phyloP scores from a whole-genome alignment of 2,797 vertebrate species.

The Eleutherodactylus coqui region DNA sequence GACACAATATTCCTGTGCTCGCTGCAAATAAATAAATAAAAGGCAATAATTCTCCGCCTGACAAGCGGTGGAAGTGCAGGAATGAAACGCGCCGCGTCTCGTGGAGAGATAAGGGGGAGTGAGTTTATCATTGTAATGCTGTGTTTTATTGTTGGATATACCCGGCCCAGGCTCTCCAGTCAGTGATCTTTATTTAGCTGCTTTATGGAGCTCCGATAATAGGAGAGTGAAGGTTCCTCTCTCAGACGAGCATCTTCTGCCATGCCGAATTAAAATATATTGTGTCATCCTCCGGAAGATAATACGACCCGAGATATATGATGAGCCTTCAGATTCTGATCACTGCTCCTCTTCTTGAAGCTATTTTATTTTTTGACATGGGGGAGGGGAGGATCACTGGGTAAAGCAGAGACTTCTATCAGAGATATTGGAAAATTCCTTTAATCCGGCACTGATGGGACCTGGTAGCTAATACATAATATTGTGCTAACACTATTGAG shows the following conservation, averaged over 20 bases:
- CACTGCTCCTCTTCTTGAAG: constrained; percentile 14
- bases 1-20: constrained; percentile 29
- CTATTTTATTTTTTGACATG: neutral
- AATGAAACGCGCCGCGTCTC: constrained; percentile 27
- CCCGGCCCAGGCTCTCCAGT: neutral
- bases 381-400: neutral
- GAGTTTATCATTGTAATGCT: constrained; percentile 52
- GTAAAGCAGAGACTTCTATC: neutral
- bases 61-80: constrained; percentile 37
- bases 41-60: constrained; percentile 48
- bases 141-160: constrained; percentile 42
- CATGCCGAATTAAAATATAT: constrained; percentile 41
- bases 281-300: neutral
- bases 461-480: neutral
- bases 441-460: neutral
- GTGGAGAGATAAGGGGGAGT: constrained; percentile 47
- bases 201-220: constrained; percentile 46
- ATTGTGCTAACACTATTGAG: neutral
- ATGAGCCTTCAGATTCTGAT: constrained; percentile 29
- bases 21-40: constrained; percentile 43
- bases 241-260: constrained; percentile 10
- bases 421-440: neutral
- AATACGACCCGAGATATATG: constrained; percentile 21
- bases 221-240: constrained; percentile 34
- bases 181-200: constrained; percentile 25